Conservation (phyloP, 2,113 vertebrate species). For the Microtus montanus region DNA sequence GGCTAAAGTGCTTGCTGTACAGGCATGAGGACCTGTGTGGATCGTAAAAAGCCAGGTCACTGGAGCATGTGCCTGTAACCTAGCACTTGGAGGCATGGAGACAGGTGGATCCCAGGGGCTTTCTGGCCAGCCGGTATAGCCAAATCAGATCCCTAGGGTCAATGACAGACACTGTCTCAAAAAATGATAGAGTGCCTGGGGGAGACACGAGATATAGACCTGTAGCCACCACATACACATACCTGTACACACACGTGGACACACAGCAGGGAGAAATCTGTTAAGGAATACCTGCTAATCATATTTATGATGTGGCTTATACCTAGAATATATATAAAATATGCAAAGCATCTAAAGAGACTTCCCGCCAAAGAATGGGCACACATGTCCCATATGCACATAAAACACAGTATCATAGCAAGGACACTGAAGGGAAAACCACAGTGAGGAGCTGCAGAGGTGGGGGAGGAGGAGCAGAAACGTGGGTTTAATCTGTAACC, state of each 20-base stretch:
- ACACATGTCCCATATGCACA: background rate
- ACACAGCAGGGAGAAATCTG: background rate
- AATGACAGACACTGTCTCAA: background rate
- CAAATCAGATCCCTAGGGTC: background rate
- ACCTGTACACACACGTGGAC: background rate
- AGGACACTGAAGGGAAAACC: background rate
- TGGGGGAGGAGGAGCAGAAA: accelerated
- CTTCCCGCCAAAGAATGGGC: background rate
- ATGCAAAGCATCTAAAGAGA: background rate
- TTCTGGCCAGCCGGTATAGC: background rate
- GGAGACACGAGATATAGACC: background rate
- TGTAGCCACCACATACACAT: background rate
- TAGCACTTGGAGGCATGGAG: background rate
- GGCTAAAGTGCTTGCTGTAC: background rate
- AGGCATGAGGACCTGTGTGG: no score
- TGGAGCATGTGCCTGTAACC: background rate
- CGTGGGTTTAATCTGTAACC: background rate
- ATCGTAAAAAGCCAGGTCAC: no score
- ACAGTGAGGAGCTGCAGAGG: background rate
- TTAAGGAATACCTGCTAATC: background rate
- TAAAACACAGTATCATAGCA: background rate
- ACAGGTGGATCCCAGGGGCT: background rate
- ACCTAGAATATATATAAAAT: background rate
- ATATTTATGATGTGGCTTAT: background rate
- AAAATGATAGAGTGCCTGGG: background rate